Evolutionary conservation across 2,888 invertebrate genomes (phyloP).

Genomic region (Sympetrum striolatum): DNA sequence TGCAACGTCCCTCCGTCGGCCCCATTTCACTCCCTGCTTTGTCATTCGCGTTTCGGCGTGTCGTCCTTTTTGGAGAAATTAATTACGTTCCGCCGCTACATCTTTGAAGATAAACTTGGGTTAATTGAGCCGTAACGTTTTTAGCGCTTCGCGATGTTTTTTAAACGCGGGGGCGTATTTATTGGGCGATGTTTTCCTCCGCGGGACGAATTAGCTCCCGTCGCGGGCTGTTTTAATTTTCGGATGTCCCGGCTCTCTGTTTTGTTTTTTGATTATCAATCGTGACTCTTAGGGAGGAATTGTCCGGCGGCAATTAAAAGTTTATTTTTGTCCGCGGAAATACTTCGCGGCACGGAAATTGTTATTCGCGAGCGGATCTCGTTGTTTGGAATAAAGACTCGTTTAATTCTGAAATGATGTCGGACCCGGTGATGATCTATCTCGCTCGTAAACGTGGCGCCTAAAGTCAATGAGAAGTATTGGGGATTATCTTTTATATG

Average conservation of each 20-base stretch:
- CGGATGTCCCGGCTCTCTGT: too few relatives aligned
- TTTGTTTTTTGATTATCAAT: too few relatives aligned
- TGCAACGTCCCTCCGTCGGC: slow-evolving; percentile 9
- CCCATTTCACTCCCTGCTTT: not conserved
- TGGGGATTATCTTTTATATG: not conserved
- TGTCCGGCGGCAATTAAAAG: too few relatives aligned
- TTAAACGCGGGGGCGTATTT: not conserved
- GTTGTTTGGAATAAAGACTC: too few relatives aligned
- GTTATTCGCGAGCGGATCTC: too few relatives aligned
- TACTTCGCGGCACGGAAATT: too few relatives aligned
- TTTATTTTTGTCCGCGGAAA: too few relatives aligned
- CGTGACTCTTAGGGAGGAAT: too few relatives aligned
- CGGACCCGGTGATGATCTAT: too few relatives aligned
- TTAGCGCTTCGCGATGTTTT: slow-evolving; percentile 2
- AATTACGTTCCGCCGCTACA: slow-evolving; percentile 1
- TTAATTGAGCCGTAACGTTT: not conserved
- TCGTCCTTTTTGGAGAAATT: slow-evolving; percentile 47
- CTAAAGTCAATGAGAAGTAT: not conserved
- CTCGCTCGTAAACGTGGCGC: not conserved
- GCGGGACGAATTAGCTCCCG: not conserved
- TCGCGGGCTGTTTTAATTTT: not conserved
- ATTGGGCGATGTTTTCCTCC: not conserved
- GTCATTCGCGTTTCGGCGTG: slow-evolving; percentile 14
- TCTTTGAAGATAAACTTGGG: slow-evolving; percentile 23
- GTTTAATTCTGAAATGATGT: too few relatives aligned